phyloP scores from a whole-genome alignment of 2,113 vertebrate genomes.

The Lepisosteus oculatus region DNA sequence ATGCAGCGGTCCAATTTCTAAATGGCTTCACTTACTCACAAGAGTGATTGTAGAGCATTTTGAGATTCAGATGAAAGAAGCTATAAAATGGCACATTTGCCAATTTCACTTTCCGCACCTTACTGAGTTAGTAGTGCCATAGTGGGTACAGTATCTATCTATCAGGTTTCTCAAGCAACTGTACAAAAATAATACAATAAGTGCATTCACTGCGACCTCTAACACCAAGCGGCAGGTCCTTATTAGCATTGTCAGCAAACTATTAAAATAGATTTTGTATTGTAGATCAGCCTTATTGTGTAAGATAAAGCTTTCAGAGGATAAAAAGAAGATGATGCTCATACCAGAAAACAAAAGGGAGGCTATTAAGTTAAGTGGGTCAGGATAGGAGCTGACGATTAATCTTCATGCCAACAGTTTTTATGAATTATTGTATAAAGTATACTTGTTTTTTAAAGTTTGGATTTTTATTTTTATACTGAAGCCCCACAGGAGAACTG shows the following conservation, averaged over 20 bases:
- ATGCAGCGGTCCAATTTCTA: not conserved
- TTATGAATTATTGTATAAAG: too few relatives aligned
- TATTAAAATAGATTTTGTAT: not conserved
- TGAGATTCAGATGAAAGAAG: not conserved
- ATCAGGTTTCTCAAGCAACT: too few relatives aligned
- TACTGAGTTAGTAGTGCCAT: not conserved
- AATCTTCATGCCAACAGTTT: too few relatives aligned
- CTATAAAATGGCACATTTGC: not conserved
- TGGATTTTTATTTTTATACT: too few relatives aligned
- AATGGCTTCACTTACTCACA: not conserved
- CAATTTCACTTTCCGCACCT: not conserved
- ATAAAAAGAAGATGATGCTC: not conserved
- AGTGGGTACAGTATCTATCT: not conserved
- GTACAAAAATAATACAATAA: too few relatives aligned
- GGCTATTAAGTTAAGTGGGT: too few relatives aligned
- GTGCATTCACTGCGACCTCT: not conserved
- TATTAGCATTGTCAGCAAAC: conserved; percentile 13
- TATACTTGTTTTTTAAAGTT: too few relatives aligned
- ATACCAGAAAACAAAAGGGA: too few relatives aligned
- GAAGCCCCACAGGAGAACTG: too few relatives aligned
- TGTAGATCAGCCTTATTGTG: not conserved
- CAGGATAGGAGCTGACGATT: too few relatives aligned
- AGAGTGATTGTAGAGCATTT: not conserved
- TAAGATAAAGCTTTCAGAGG: not conserved
- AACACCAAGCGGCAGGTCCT: not conserved